Conservation (phyloP, 1,140 invertebrate genomes). For the Cecropterus lyciades region DNA sequence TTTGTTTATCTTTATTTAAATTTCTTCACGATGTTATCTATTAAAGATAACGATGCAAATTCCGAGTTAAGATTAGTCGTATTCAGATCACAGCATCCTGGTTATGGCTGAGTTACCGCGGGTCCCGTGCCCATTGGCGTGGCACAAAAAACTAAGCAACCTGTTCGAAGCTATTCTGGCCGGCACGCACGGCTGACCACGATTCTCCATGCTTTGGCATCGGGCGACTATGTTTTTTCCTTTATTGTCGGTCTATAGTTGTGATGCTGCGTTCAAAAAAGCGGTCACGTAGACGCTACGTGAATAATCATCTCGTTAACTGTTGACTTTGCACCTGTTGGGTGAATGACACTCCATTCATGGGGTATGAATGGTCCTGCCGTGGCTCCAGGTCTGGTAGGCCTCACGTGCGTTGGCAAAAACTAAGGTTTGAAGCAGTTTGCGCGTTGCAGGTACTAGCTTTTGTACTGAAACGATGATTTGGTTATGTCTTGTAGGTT, state of each 20-base stretch:
- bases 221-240: slow-evolving; percentile 44
- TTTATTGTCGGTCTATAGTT: slow-evolving; percentile 35
- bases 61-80: too few species aligned
- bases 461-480: too few species aligned
- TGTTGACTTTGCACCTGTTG: slow-evolving; percentile 63
- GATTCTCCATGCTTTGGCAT: slow-evolving; percentile 57
- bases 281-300: slow-evolving; percentile 56
- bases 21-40: too few species aligned
- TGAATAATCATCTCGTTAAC: slow-evolving; percentile 72
- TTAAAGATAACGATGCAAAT: too few species aligned
- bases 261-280: slow-evolving; percentile 43
- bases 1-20: too few species aligned
- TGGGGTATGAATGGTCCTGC: slow-evolving; percentile 12
- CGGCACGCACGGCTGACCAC: slow-evolving; percentile 54
- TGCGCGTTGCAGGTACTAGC: too few species aligned
- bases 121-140: slow-evolving; percentile 18
- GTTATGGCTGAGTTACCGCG: slow-evolving; percentile 19
- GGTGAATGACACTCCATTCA: slow-evolving; percentile 58
- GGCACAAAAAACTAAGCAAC: slow-evolving; percentile 52
- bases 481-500: too few species aligned
- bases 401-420: too few species aligned
- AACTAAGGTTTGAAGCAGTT: too few species aligned
- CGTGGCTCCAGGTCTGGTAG: too few species aligned
- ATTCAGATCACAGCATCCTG: slow-evolving; percentile 9
- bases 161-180: slow-evolving; percentile 46